Base-by-base conservation (phyloP, 2,797 vertebrate genomes). In the Melanotaenia pygmaea region DNA sequence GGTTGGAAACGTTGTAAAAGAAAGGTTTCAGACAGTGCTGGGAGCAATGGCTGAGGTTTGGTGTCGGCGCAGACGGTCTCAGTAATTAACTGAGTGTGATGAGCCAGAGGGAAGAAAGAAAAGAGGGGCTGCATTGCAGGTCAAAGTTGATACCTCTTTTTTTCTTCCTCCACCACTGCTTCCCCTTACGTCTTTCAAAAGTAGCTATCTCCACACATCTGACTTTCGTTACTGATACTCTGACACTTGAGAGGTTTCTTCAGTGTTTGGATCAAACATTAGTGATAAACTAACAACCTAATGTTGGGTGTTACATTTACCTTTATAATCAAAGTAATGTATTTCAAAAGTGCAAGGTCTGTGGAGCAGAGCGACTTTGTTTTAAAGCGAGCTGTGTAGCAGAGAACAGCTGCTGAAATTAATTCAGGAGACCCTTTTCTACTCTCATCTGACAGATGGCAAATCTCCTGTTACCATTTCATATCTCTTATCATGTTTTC, bases 371-470 rank as follows among this genome's bases (percentile, higher is more conserved):
- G 78, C 43, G 63, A 30, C 50, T 51, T 38, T 10, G 26, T 74
- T 89, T 86, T 67, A 77, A 73, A 79, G 56, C 26, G 70, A 78
- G 77, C 64, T 77, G 65, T 59, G 70, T 78, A 88, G 86, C 81
- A 75, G 63, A 72, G 74, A 89, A 89, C 92, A 93, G 88, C 88
- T 91, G 91, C 89, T 68, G 80, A 77, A 85, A 92, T 91, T 80
- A 86, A 91, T 91, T 85, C 90, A 82, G 74, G 58, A 77, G 72
- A 79, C 65, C 61, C 63, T 88, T 84, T 70, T 66, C 80, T 43
- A 26, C 67, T 73, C 40, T 63, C 32, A 24, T 64, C 65, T 80
- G 85, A 91, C 92, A 92, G 93, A 92, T 92, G 90, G 91, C 84
- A 88, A 86, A 89, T 89, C 87, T 89, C 80, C 74, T 74, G 79